Conservation (phyloP, 2,113 vertebrate species). For the Eulemur rufifrons region DNA sequence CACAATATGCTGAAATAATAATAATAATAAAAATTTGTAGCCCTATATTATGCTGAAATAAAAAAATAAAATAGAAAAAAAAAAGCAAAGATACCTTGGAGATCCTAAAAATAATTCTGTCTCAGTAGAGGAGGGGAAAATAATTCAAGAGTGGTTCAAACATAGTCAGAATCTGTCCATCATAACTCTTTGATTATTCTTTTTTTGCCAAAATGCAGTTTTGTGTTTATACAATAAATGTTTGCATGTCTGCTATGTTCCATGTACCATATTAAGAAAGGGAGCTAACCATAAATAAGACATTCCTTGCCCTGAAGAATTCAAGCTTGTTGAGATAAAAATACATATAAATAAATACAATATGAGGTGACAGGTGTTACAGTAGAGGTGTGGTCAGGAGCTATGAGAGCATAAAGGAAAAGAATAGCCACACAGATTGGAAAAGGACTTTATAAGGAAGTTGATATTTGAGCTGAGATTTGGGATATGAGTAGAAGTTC, state of each 20-base stretch:
- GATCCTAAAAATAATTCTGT: slow-evolving; percentile 59
- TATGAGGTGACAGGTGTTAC: not conserved
- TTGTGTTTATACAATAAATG: not conserved
- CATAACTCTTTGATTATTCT: slow-evolving; percentile 39
- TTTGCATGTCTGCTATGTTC: not conserved
- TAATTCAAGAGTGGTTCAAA: slow-evolving; percentile 34
- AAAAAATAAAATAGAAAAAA: no score
- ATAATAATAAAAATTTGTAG: no score
- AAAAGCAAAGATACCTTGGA: slow-evolving; percentile 30
- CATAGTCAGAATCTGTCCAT: slow-evolving; percentile 54
- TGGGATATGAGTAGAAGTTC: not conserved
- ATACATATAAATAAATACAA: not conserved
- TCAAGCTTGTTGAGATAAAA: not conserved
- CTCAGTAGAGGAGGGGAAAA: slow-evolving; percentile 57
- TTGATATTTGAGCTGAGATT: not conserved
- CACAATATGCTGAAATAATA: no score
- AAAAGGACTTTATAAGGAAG: not conserved
- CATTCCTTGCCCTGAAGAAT: not conserved
- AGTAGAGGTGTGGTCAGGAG: not conserved
- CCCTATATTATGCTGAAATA: no score
- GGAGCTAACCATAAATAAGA: not conserved
- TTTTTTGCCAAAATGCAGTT: not conserved
- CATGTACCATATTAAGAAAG: not conserved
- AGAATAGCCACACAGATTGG: not conserved
- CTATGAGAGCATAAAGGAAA: not conserved